phyloP scores from a whole-genome alignment of 2,797 vertebrate species.

The Neosilurus hyrtlii region DNA sequence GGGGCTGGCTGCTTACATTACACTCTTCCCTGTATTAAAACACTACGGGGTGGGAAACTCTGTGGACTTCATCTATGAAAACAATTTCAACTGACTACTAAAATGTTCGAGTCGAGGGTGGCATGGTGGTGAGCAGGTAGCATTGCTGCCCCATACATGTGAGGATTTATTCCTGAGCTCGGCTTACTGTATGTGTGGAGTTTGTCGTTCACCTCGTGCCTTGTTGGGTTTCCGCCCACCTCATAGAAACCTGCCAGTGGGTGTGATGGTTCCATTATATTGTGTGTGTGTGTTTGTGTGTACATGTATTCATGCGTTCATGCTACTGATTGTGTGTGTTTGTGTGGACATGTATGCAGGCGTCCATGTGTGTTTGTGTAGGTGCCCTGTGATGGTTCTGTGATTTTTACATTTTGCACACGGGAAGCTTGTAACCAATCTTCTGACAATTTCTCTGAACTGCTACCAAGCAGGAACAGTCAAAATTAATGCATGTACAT shows the following conservation, averaged over 20 bases:
- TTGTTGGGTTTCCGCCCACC: neutral
- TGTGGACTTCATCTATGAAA: neutral
- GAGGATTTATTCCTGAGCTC: neutral
- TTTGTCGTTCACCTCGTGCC: neutral
- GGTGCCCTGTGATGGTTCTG: neutral
- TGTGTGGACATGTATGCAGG: no score
- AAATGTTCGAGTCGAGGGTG: neutral
- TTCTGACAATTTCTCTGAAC: neutral
- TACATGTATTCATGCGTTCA: no score
- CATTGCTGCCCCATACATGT: neutral
- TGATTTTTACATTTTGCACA: neutral
- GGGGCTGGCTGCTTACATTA: slow-evolving; percentile 15
- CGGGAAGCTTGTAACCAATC: neutral
- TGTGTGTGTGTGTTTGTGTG: neutral
- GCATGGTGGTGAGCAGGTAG: neutral
- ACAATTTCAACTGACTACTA: neutral
- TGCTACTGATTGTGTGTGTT: neutral
- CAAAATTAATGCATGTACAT: neutral
- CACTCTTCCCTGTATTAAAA: neutral
- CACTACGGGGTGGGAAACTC: slow-evolving; percentile 29
- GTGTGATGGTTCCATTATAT: neutral
- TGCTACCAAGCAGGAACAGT: neutral
- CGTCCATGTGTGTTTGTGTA: neutral
- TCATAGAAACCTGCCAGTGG: neutral
- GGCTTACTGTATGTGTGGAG: neutral